phyloP scores from a whole-genome alignment of 92 coral and sea anemone species.

The Porites lobata region DNA sequence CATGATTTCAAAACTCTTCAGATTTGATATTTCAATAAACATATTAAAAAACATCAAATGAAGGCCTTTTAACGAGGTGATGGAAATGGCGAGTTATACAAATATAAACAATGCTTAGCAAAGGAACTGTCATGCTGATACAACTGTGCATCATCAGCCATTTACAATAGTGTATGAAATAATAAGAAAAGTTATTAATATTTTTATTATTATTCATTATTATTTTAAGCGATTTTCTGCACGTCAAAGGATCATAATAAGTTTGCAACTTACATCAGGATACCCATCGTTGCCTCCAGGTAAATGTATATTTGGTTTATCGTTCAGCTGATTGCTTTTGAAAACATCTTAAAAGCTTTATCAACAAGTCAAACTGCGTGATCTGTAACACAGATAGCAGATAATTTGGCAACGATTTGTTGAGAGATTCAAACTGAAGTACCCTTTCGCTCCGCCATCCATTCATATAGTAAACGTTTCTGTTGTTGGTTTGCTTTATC shows the following conservation, averaged over 20 bases:
- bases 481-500: too few species aligned
- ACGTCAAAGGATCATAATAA: background rate
- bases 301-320: background rate
- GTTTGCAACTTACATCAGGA: conserved; percentile 1
- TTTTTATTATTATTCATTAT: too few species aligned
- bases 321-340: conserved; percentile 18
- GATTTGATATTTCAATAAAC: conserved; percentile 9
- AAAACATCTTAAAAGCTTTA: background rate
- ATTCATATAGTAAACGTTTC: too few species aligned
- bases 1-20: background rate
- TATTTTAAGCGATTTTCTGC: too few species aligned
- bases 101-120: background rate
- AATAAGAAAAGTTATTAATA: background rate
- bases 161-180: background rate
- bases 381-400: background rate
- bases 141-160: background rate
- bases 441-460: too few species aligned
- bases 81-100: background rate
- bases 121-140: background rate
- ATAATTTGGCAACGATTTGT: background rate
- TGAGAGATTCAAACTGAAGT: background rate
- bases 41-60: background rate
- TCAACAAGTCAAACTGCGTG: conserved; percentile 18
- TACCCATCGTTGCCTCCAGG: background rate
- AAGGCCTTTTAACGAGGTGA: background rate